Evolutionary conservation across 2,113 vertebrate genomes (phyloP), one percentile per base, ranked within the genome.

Genomic region (Chaetops frenatus): DNA sequence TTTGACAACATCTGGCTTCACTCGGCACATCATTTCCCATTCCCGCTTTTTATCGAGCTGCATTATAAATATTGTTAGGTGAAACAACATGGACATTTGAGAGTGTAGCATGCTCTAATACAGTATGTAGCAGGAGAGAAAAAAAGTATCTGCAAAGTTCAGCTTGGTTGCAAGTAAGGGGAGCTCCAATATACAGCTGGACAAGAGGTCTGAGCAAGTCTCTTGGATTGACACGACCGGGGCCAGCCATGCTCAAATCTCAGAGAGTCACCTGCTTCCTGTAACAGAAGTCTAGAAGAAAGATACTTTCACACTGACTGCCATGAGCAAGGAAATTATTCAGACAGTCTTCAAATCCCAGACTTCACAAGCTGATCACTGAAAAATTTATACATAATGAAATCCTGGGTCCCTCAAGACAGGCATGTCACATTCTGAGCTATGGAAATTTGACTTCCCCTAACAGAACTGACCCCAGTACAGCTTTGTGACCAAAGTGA

Each of bases 21-120:
- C 98, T 96, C 99, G 97, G 95, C 98, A 98, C 98, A 99, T 98
- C 98, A 98, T 98, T 97, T 99, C 99, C 99, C 99, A 99, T 22
- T 97, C 95, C 84, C 97, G 96, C 94, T 98, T 99, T 97, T 99
- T 98, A 96, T 99, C 98, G 3, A 98, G 76, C 99, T 99, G 98
- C 35, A 5, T 92, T 92, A 97, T 93, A 98, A 98, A 98, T 91
- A 98, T 85, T 74, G 87, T 92, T 86, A 98, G 4, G 44, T 92
- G 92, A 97, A 86, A 95, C 89, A 94, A 77, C 74, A 93, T 24
- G 71, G 86, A 92, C 86, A 93, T 80, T 92, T 48, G 36, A 93
- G 94, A 97, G 81, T 24, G 51, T 62, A 95, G 81, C 81, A 58
- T 23, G 89, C 72, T 86, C 71, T 86, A 83, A 96, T 0, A 95